A percentile compares a stretch with the other conserved stretches of the same genome.
Conservation (phyloP, 2,113 vertebrate species). For the Limanda limanda region DNA sequence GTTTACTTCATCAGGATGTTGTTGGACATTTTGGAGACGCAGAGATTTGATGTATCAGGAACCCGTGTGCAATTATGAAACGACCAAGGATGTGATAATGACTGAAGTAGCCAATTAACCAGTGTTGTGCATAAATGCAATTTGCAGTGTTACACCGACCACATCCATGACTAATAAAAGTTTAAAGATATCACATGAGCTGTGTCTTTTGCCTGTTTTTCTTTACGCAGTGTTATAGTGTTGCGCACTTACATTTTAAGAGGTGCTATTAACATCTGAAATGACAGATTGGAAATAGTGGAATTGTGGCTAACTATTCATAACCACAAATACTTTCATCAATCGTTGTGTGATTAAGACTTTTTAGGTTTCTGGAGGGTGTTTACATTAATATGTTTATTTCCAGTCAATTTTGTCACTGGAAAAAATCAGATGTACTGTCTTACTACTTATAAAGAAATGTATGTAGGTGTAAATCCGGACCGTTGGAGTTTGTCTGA, state of each 20-base stretch:
- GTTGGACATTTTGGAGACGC: not conserved
- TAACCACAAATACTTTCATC: not conserved
- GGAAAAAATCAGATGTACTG: no score
- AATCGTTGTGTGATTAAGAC: not conserved
- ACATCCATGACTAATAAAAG: conserved; percentile 49
- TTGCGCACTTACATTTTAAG: not conserved
- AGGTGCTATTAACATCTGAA: not conserved
- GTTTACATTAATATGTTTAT: not conserved
- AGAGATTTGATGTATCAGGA: not conserved
- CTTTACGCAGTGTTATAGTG: not conserved
- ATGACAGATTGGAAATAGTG: not conserved
- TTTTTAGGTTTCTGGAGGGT: conserved; percentile 7
- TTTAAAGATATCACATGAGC: conserved; percentile 23
- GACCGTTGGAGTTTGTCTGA: no score
- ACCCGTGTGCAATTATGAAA: not conserved
- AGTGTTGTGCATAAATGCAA: conserved; percentile 12
- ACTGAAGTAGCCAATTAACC: not conserved
- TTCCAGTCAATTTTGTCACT: not conserved
- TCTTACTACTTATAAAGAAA: not conserved
- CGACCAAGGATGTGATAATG: not conserved
- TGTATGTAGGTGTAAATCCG: no score
- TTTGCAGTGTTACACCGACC: conserved; percentile 27
- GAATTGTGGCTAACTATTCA: not conserved
- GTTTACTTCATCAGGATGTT: not conserved
- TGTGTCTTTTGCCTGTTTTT: conserved; percentile 42